These are phyloP conservation scores for Euzophera pinguis DNA, from an alignment of 2,888 invertebrate species.

Conservation along the genomic window DNA sequence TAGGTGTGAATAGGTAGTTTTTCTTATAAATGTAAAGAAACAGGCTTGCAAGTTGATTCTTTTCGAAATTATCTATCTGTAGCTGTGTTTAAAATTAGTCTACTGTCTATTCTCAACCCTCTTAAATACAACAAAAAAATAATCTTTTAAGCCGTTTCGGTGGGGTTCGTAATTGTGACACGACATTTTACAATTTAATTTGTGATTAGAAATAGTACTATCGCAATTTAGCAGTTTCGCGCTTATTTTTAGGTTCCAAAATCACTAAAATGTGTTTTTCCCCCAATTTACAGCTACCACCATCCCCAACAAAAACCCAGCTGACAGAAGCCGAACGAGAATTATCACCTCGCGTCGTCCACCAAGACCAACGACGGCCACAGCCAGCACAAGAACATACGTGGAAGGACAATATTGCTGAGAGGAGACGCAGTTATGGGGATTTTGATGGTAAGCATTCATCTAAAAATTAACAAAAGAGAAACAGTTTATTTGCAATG, in stretches of 20 bases:
- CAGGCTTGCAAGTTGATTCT: constrained; percentile 56
- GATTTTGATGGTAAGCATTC: constrained; percentile 47
- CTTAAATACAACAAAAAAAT: too few relatives aligned
- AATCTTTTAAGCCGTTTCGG: too few relatives aligned
- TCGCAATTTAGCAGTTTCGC: too few relatives aligned
- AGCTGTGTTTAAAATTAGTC: too few relatives aligned
- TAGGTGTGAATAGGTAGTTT: constrained; percentile 25
- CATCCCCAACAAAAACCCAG: constrained; percentile 28
- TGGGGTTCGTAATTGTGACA: too few relatives aligned
- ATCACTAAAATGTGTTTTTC: too few relatives aligned
- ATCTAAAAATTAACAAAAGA: not conserved
- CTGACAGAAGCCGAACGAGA: constrained; percentile 65
- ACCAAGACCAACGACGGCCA: constrained; percentile 17
- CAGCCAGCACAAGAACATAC: constrained; percentile 15
- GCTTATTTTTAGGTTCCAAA: too few relatives aligned
- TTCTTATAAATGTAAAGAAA: not conserved
- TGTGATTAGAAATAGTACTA: too few relatives aligned
- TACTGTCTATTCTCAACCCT: too few relatives aligned
- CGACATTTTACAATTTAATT: too few relatives aligned
- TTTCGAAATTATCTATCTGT: constrained; percentile 54
- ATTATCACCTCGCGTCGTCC: constrained; percentile 60
- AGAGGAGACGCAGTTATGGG: constrained; percentile 49
- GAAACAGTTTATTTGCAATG: too few relatives aligned
- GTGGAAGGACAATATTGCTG: constrained; percentile 21
- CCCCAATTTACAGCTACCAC: constrained; percentile 27